Evolutionary conservation across 2,888 invertebrate species (phyloP), one percentile per base, ranked within the genome.

Genomic region (Onthophagus sagittarius): DNA sequence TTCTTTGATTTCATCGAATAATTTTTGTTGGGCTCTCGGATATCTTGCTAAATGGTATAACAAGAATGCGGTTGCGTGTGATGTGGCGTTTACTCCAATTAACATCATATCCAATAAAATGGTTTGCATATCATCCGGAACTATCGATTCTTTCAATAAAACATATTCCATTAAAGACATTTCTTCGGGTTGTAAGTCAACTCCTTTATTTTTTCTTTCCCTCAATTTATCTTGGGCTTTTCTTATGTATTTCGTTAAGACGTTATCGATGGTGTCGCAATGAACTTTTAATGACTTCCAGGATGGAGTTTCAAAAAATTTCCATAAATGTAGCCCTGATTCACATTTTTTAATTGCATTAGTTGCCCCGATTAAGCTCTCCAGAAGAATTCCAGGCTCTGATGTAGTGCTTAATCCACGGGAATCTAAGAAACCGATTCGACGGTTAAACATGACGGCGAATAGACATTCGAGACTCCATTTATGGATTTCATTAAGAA

Each of bases 381-480:
- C 87, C 77, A 90, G 86, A 72, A 92, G 83, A 84, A 88, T 87
- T 0, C 88, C 86, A 75, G 88, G 86, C 77, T 91, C 91, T 11
- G 87, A 86, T 81, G 87, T 80, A 80, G 88, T 76, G 82, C 88
- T 86, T 79, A 87, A 75, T 81, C 87, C 81, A 78, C 81, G 77
- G 78, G 88, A 71, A 83, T 90, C 86, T 64, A 91, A 82, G 82
- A 92, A 91, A 0, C 91, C 90, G 71, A 93, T 87, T 67, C 89
- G 88, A 79, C 89, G 90, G n/a, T 88, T 87, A 77, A 90, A 87
- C 73, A 88, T 83, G 23, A 89, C 81, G 6, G 83, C 79, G 85
- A 88, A 88, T 81, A 89, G 86, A 84, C 91, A 90, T 84, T 93
- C 92, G 77, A 92, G 86, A 69, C 89, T 87, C 92, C 93, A 93